Evolutionary conservation across 2,113 vertebrate species (phyloP).

Genomic region (Aplodontia rufa): DNA sequence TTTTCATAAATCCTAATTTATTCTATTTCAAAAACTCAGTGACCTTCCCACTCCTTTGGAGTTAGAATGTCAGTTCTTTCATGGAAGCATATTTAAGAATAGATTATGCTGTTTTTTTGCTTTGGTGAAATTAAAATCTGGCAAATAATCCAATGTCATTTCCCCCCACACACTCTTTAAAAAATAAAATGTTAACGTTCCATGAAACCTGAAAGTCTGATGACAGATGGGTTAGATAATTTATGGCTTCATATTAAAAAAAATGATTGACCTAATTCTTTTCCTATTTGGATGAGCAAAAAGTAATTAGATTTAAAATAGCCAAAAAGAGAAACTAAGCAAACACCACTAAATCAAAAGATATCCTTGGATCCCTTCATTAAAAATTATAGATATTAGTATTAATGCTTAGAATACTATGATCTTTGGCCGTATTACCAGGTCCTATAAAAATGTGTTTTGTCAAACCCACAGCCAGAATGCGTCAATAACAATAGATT

Average conservation of each 20-base stretch:
- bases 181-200: conserved; percentile 49
- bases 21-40: conserved; percentile 1
- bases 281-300: conserved; percentile 44
- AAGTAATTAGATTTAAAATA: conserved; percentile 22
- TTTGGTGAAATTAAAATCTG: conserved; percentile 58
- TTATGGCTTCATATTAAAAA: conserved; percentile 64
- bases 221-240: conserved; percentile 49
- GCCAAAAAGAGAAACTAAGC: neutral
- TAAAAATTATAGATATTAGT: neutral
- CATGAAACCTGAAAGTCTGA: conserved; percentile 61
- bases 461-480: neutral
- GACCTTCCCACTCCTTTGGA: conserved; percentile 36
- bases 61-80: conserved; percentile 49
- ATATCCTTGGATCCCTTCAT: neutral
- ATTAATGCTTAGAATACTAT: neutral
- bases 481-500: neutral
- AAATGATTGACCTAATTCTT: conserved; percentile 39
- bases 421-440: neutral
- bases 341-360: conserved; percentile 43
- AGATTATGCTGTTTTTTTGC: neutral
- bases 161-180: neutral
- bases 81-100: neutral
- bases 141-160: conserved; percentile 27
- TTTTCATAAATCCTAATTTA: conserved; percentile 49
- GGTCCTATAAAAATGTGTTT: neutral